phyloP scores from a whole-genome alignment of 2,888 invertebrate species.

The Lycocerus yunnanus region DNA sequence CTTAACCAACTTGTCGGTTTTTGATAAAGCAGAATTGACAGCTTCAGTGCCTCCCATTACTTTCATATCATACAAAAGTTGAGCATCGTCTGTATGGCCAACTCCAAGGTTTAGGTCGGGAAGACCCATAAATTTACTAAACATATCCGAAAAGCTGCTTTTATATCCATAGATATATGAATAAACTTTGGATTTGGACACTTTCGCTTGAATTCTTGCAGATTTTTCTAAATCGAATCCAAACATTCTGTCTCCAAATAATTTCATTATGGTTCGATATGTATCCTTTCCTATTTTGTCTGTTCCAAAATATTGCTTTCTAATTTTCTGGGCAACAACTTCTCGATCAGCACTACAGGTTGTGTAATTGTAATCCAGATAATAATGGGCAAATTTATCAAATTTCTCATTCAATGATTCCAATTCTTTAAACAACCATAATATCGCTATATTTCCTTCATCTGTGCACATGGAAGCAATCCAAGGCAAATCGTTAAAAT shows the following conservation, averaged over 20 bases:
- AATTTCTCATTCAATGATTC: background rate
- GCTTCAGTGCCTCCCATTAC: background rate
- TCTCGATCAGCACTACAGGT: background rate
- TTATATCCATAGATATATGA: constrained; percentile 4
- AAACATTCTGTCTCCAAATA: constrained; percentile 6
- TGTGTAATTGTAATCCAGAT: background rate
- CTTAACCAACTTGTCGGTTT: background rate
- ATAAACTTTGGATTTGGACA: background rate
- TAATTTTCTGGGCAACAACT: background rate
- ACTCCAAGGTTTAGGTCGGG: background rate
- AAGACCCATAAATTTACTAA: background rate
- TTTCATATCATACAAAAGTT: background rate
- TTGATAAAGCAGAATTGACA: background rate
- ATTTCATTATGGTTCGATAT: background rate
- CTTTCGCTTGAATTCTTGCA: background rate
- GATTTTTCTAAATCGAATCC: background rate
- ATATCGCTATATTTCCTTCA: constrained; percentile 66
- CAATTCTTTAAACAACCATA: background rate
- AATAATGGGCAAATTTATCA: background rate
- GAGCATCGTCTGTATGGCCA: background rate
- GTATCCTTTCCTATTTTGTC: background rate
- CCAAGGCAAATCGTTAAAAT: constrained; percentile 69
- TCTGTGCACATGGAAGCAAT: constrained; percentile 68
- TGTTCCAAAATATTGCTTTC: background rate
- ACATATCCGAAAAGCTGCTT: background rate